Evolutionary conservation across 2,888 invertebrate species (phyloP).

Genomic region (Caenorhabditis uteleia): DNA sequence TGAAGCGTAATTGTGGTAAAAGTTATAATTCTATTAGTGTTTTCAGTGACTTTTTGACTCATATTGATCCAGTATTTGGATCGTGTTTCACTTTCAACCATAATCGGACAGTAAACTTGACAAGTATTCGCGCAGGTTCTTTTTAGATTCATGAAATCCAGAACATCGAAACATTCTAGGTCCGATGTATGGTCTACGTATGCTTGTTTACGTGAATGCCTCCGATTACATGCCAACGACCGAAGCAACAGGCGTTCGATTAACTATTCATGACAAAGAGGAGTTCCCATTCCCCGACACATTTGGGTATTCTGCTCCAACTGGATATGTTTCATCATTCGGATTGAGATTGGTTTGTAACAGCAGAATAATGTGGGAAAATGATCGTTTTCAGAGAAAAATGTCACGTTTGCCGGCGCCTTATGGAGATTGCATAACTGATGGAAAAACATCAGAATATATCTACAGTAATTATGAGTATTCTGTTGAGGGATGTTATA

Average conservation of each 20-base stretch:
- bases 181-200: slow-evolving; percentile 67
- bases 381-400: slow-evolving; percentile 41
- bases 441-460: slow-evolving; percentile 62
- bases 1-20: slow-evolving; percentile 56
- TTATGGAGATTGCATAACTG: slow-evolving; percentile 65
- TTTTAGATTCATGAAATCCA: no score
- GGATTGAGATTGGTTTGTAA: slow-evolving; percentile 55
- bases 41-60: slow-evolving; percentile 61
- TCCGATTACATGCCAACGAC: slow-evolving; percentile 67
- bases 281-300: slow-evolving; percentile 67
- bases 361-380: background rate
- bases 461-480: slow-evolving; percentile 63
- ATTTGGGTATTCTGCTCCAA: slow-evolving; percentile 65
- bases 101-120: slow-evolving; percentile 53
- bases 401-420: slow-evolving; percentile 63
- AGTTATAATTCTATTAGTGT: no score
- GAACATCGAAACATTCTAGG: slow-evolving; percentile 30
- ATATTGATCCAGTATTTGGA: slow-evolving; percentile 64
- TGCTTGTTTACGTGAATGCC: slow-evolving; percentile 65
- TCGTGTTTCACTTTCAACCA: slow-evolving; percentile 66
- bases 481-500: slow-evolving; percentile 67
- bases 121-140: slow-evolving; percentile 61
- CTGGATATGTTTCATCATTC: slow-evolving; percentile 65
- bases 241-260: slow-evolving; percentile 64
- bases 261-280: slow-evolving; percentile 67